These are phyloP conservation scores for Arion vulgaris DNA, from an alignment of 1,140 invertebrate species.

Conservation along the genomic window DNA sequence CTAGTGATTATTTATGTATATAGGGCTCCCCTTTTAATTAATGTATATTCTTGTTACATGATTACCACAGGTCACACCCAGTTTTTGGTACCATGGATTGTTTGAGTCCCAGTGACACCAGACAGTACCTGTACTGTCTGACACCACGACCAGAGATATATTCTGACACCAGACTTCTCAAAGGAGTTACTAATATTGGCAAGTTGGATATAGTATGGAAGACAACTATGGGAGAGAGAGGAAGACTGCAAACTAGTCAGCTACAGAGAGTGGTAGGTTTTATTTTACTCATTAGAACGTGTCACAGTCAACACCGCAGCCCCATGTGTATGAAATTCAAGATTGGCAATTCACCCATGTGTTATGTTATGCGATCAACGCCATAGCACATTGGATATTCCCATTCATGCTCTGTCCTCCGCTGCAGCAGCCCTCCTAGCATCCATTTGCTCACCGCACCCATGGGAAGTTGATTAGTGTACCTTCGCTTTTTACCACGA, in stretches of 20 bases:
- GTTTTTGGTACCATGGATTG: constrained; percentile 89
- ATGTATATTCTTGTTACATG: too few relatives aligned
- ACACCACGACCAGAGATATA: constrained; percentile 81
- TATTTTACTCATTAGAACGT: neutral
- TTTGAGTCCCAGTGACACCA: constrained; percentile 78
- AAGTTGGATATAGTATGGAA: constrained; percentile 98
- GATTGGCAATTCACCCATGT: too few relatives aligned
- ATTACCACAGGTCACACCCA: constrained; percentile 20
- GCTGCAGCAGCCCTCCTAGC: too few relatives aligned
- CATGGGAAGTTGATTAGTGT: too few relatives aligned
- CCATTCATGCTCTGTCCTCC: too few relatives aligned
- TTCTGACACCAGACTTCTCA: constrained; percentile 81
- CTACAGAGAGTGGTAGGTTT: constrained; percentile 86
- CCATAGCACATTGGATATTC: too few relatives aligned
- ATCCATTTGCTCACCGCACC: too few relatives aligned
- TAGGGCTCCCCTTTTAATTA: too few relatives aligned
- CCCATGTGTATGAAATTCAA: too few relatives aligned
- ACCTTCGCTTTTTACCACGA: too few relatives aligned
- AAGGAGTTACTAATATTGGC: constrained; percentile 90
- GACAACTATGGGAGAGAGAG: constrained; percentile 94
- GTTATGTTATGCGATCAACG: too few relatives aligned
- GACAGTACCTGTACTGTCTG: constrained; percentile 95
- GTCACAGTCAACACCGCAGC: neutral
- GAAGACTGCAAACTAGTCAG: constrained; percentile 95
- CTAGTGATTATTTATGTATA: too few relatives aligned